These are phyloP conservation scores for Mayetiola destructor DNA, from an alignment of 2,888 invertebrate species.

Conservation along the genomic window DNA sequence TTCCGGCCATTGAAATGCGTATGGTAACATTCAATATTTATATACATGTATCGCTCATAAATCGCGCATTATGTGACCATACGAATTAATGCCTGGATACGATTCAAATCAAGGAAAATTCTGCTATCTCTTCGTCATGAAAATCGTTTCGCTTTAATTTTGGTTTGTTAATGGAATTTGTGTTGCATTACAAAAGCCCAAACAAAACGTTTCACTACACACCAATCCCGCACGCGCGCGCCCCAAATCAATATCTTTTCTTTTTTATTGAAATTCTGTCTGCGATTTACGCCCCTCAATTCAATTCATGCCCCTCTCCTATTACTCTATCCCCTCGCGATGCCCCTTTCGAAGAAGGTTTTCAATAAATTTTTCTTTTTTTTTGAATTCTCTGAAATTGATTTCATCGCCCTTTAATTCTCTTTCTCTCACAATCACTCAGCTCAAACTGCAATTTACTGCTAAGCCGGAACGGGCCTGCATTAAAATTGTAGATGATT, in stretches of 20 bases:
- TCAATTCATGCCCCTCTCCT: neutral
- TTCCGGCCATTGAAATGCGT: no score
- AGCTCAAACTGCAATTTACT: constrained; percentile 16
- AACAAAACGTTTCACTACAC: no score
- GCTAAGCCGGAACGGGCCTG: constrained; percentile 17
- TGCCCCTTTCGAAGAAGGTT: neutral
- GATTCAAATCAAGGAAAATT: no score
- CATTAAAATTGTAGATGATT: constrained; percentile 12
- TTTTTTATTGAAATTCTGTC: neutral
- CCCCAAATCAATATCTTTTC: neutral
- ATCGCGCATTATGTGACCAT: no score
- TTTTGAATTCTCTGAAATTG: constrained; percentile 1
- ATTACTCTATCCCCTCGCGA: neutral
- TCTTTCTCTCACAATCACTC: neutral
- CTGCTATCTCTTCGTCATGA: no score
- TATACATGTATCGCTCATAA: no score
- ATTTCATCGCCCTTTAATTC: neutral
- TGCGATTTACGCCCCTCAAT: neutral
- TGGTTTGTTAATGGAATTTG: no score
- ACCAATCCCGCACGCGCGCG: neutral
- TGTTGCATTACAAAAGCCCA: no score
- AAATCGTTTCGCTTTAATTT: no score
- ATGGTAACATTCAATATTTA: no score
- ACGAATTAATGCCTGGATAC: no score
- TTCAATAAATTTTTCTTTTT: neutral